phyloP scores from a whole-genome alignment of 2,797 vertebrate species.

The Babyrousa celebensis region DNA sequence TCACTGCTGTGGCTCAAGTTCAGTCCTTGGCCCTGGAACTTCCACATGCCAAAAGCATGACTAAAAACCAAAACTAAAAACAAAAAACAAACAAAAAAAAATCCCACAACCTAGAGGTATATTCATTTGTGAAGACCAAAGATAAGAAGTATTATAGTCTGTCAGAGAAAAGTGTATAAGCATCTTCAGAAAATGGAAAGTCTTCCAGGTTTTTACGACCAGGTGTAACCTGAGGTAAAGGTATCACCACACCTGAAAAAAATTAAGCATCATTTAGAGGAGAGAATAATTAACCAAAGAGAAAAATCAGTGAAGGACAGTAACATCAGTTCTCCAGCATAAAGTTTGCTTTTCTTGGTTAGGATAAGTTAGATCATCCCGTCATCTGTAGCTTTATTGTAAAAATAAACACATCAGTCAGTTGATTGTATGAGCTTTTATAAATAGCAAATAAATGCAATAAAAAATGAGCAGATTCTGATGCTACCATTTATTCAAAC shows the following conservation, averaged over 20 bases:
- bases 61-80: too few species aligned
- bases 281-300: background rate
- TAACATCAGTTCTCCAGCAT: background rate
- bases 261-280: background rate
- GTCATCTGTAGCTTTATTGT: background rate
- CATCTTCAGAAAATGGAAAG: background rate
- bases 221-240: background rate
- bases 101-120: background rate
- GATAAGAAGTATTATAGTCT: background rate
- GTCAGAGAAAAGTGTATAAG: background rate
- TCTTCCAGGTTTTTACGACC: background rate
- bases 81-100: too few species aligned
- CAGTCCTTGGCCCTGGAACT: too few species aligned
- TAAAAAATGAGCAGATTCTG: background rate
- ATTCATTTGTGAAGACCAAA: background rate
- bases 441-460: background rate
- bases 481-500: background rate
- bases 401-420: background rate
- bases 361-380: background rate
- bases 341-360: background rate
- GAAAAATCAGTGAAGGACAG: background rate
- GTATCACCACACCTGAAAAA: background rate
- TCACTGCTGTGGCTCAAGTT: too few species aligned
- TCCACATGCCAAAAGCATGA: too few species aligned
- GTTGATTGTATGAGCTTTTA: background rate